Evolutionary conservation across 2,113 vertebrate species (phyloP).

Genomic region (Alectura lathami): DNA sequence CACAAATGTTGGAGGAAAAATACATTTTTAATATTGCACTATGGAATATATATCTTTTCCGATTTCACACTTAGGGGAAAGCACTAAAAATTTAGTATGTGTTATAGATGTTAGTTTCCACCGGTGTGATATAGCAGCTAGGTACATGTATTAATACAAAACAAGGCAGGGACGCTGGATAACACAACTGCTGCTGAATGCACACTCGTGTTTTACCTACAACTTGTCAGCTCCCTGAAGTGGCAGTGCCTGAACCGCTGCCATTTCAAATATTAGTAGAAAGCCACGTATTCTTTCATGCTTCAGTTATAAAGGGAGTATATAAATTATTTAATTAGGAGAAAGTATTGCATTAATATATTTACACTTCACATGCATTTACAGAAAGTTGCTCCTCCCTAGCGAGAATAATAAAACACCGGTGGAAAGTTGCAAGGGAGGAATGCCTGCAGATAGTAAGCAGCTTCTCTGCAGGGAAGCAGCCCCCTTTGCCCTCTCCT

Average conservation of each 20-base stretch:
- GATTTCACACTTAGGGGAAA: slow-evolving; percentile 57
- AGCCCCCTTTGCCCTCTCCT: neutral
- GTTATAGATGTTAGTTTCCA: slow-evolving; percentile 29
- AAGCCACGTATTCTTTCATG: slow-evolving; percentile 55
- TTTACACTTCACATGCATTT: slow-evolving; percentile 69
- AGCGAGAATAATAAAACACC: slow-evolving; percentile 28
- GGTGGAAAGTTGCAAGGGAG: neutral
- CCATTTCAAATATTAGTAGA: slow-evolving; percentile 64
- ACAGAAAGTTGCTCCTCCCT: slow-evolving; percentile 48
- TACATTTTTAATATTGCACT: slow-evolving; percentile 63
- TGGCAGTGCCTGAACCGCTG: slow-evolving; percentile 48
- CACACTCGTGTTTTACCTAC: neutral
- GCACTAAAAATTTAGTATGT: slow-evolving; percentile 40
- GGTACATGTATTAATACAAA: neutral
- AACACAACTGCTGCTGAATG: neutral
- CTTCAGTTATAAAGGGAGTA: slow-evolving; percentile 59
- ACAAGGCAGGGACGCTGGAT: slow-evolving; percentile 3
- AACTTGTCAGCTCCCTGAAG: slow-evolving; percentile 20
- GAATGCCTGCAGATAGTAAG: fast-evolving
- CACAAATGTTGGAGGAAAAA: slow-evolving; percentile 55
- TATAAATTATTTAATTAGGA: slow-evolving; percentile 70
- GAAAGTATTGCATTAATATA: slow-evolving; percentile 79
- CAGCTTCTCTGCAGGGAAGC: neutral
- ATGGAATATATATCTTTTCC: slow-evolving; percentile 50
- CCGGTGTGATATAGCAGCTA: slow-evolving; percentile 3